Conservation (phyloP, 1,140 invertebrate genomes). For the Atta texana region DNA sequence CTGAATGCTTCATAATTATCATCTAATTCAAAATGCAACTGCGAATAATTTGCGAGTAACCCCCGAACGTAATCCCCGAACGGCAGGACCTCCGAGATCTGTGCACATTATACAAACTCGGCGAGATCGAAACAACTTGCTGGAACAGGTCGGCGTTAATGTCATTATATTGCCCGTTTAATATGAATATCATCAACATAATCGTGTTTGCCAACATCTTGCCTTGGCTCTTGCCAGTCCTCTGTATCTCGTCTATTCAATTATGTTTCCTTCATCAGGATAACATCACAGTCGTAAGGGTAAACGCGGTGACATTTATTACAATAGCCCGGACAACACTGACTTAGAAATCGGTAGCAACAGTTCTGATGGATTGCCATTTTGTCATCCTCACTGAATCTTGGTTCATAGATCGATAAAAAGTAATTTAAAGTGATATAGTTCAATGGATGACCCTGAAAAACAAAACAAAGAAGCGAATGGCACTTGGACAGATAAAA, state of each 20-base stretch:
- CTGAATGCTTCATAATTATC: constrained; percentile 1
- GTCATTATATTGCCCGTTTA: constrained; percentile 63
- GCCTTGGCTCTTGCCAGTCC: constrained; percentile 9
- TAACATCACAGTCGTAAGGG: constrained; percentile 18
- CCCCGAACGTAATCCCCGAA: not conserved
- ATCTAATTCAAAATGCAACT: not conserved
- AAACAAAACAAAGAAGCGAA: not conserved
- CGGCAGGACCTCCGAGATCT: not conserved
- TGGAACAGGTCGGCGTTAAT: constrained; percentile 37
- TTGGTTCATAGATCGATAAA: not conserved
- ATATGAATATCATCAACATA: constrained; percentile 62
- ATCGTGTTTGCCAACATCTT: constrained; percentile 63
- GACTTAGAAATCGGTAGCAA: not conserved
- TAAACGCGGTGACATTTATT: constrained; percentile 24
- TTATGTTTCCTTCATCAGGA: constrained; percentile 39
- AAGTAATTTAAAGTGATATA: constrained; percentile 20
- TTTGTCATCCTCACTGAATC: not conserved
- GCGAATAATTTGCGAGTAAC: constrained; percentile 11
- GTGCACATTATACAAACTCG: constrained; percentile 54
- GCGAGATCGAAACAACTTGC: constrained; percentile 5
- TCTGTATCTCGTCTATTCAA: constrained; percentile 46
- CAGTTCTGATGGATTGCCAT: constrained; percentile 14
- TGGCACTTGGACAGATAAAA: constrained; percentile 33
- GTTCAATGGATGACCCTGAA: not conserved
- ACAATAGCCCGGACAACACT: too few relatives aligned